phyloP scores from a whole-genome alignment of 1,140 invertebrate species.

The Drosophila ambigua region DNA sequence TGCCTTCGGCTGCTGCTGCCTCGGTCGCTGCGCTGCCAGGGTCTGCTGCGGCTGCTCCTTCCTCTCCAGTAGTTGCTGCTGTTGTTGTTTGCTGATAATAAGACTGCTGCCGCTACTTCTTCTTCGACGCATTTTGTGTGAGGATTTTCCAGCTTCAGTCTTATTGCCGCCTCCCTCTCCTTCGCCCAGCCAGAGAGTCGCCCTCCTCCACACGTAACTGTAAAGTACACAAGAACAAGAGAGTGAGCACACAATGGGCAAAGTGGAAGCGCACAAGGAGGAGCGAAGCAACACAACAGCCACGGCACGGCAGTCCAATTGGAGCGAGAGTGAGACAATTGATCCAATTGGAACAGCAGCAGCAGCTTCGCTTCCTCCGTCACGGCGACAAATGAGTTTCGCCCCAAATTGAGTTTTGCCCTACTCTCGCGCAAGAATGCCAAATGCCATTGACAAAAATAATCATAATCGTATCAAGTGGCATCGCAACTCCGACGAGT shows the following conservation, averaged over 20 bases:
- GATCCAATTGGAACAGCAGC: conserved; percentile 29
- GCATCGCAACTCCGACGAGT: neutral
- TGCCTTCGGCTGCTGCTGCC: conserved; percentile 6
- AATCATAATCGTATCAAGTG: conserved; percentile 51
- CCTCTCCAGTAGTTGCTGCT: conserved; percentile 1
- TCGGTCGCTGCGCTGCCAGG: neutral
- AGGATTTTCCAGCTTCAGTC: conserved; percentile 49
- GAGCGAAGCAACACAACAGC: conserved; percentile 1
- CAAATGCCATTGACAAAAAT: conserved; percentile 47
- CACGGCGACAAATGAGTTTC: conserved; percentile 41
- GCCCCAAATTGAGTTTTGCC: conserved; percentile 41
- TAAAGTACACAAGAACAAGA: conserved; percentile 40
- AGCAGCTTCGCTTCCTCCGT: conserved; percentile 14
- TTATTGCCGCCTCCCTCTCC: conserved; percentile 37
- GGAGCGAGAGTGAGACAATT: conserved; percentile 46
- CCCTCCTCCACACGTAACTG: conserved; percentile 37
- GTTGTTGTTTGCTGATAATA: no score
- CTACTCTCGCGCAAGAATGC: conserved; percentile 18
- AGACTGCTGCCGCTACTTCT: no score
- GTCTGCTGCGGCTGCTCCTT: conserved; percentile 16
- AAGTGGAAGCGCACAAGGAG: conserved; percentile 7
- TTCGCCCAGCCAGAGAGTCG: conserved; percentile 15
- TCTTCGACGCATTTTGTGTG: conserved; percentile 31
- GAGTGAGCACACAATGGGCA: neutral
- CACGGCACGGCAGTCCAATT: conserved; percentile 39